phyloP scores from a whole-genome alignment of 2,888 invertebrate species.

The Exocentrus adspersus region DNA sequence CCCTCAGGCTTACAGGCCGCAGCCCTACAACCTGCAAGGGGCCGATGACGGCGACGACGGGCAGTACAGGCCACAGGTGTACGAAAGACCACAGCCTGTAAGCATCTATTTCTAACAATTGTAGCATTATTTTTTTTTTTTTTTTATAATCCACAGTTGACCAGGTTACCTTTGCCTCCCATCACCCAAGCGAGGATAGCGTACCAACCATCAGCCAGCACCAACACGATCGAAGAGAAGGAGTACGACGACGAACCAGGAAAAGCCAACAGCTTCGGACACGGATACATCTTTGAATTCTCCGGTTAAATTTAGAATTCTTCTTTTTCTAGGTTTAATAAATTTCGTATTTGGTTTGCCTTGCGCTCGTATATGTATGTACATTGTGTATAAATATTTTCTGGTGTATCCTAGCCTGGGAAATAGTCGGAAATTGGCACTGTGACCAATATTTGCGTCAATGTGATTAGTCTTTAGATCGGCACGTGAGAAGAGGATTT shows the following conservation, averaged over 20 bases:
- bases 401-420: neutral
- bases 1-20: conserved; percentile 42
- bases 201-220: conserved; percentile 41
- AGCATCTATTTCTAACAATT: too few relatives aligned
- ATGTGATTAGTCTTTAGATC: conserved; percentile 6
- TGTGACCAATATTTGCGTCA: conserved; percentile 22
- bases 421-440: conserved; percentile 2
- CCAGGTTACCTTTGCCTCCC: conserved; percentile 16
- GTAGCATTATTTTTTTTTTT: too few relatives aligned
- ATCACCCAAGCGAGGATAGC: conserved; percentile 33
- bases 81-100: conserved; percentile 41
- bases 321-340: conserved; percentile 14
- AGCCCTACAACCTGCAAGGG: conserved; percentile 39
- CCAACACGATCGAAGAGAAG: conserved; percentile 47
- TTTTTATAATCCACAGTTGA: neutral
- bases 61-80: conserved; percentile 54
- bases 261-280: conserved; percentile 70
- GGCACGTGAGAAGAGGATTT: conserved; percentile 5
- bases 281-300: conserved; percentile 73
- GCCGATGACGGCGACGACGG: conserved; percentile 56
- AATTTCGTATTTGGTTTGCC: conserved; percentile 12
- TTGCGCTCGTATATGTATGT: conserved; percentile 4
- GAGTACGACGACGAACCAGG: conserved; percentile 62
- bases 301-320: conserved; percentile 61
- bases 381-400: conserved; percentile 6